phyloP scores from a whole-genome alignment of 2,888 invertebrate species.

The Drosophila lacicola region DNA sequence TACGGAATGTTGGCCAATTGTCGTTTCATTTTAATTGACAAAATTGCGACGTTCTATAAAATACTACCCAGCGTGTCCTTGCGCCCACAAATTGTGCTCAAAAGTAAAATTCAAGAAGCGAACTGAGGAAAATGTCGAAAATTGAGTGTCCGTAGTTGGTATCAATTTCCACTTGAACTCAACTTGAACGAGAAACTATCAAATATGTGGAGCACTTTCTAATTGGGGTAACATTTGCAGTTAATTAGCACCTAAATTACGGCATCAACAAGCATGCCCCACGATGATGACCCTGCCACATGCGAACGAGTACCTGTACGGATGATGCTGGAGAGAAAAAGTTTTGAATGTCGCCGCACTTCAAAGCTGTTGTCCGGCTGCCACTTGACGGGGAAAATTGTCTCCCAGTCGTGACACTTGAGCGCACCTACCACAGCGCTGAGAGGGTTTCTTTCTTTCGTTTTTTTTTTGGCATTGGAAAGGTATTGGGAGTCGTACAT shows the following conservation, averaged over 20 bases:
- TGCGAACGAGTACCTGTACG: slow-evolving; percentile 8
- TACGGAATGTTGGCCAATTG: too few species aligned
- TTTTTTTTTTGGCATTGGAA: slow-evolving; percentile 37
- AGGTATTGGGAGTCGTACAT: slow-evolving; percentile 46
- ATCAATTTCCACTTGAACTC: slow-evolving; percentile 35
- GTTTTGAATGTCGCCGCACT: slow-evolving; percentile 66
- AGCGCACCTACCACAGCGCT: slow-evolving; percentile 74
- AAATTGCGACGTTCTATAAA: too few species aligned
- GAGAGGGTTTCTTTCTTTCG: slow-evolving; percentile 1
- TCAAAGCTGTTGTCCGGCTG: slow-evolving; percentile 62
- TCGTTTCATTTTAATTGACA: too few species aligned
- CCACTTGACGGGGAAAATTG: slow-evolving; percentile 61
- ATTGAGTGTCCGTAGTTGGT: slow-evolving; percentile 11
- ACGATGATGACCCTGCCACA: slow-evolving; percentile 50
- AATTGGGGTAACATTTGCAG: slow-evolving; percentile 59
- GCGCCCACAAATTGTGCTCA: too few species aligned
- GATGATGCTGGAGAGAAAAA: slow-evolving; percentile 18
- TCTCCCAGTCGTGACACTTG: slow-evolving; percentile 64
- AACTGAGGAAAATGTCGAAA: neutral
- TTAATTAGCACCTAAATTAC: slow-evolving; percentile 52
- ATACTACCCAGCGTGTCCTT: too few species aligned
- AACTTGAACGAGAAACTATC: slow-evolving; percentile 24
- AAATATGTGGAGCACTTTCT: slow-evolving; percentile 46
- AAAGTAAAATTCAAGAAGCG: neutral
- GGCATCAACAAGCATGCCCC: slow-evolving; percentile 2